phyloP scores from a whole-genome alignment of 2,797 vertebrate species.

The Pseudochromis fuscus region DNA sequence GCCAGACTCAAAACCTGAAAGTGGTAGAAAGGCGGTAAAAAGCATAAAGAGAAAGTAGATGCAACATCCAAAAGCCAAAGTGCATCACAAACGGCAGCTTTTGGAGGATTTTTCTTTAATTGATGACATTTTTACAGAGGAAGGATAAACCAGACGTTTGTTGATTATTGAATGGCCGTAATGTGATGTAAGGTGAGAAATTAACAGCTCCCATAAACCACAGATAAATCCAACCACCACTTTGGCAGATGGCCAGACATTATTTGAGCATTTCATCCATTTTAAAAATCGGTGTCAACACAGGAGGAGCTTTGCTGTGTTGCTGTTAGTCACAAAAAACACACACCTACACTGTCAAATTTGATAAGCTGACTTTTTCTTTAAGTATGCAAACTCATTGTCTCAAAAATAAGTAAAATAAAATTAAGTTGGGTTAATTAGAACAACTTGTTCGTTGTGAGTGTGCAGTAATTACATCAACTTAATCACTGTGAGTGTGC shows the following conservation, averaged over 20 bases:
- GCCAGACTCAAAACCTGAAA: not conserved
- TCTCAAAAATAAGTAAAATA: no score
- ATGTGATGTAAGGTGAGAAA: conserved; percentile 45
- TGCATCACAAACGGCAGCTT: conserved; percentile 1
- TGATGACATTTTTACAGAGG: conserved; percentile 9
- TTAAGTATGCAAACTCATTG: no score
- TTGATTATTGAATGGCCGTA: conserved; percentile 36
- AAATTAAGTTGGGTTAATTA: no score
- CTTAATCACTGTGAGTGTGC: no score
- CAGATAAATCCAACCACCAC: conserved; percentile 40
- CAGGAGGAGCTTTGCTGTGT: not conserved
- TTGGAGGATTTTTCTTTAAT: not conserved
- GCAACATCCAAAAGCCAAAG: not conserved
- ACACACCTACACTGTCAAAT: no score
- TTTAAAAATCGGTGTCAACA: conserved; percentile 31
- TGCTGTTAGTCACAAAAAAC: conserved; percentile 3
- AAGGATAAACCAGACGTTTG: conserved; percentile 20
- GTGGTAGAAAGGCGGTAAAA: not conserved
- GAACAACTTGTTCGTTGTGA: no score
- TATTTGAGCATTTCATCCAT: conserved; percentile 30
- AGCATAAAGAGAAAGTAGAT: not conserved
- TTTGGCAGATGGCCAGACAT: conserved; percentile 43
- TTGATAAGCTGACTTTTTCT: no score
- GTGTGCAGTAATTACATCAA: no score
- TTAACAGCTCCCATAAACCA: conserved; percentile 55